Conservation (phyloP, 2,113 vertebrate species). For the Pelecanoides urinatrix region DNA sequence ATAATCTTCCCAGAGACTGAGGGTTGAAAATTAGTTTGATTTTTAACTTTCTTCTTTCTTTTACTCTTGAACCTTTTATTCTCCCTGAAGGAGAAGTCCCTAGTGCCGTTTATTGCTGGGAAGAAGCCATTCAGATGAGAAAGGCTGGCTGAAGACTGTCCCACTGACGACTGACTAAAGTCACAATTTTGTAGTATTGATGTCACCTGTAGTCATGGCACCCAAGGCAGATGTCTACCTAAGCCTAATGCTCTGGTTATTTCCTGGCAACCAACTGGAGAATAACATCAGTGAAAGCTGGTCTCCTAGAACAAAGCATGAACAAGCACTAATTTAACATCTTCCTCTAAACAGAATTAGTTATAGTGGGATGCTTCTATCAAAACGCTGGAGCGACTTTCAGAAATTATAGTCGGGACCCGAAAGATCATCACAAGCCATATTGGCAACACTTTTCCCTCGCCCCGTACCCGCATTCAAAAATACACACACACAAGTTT, state of each 20-base stretch:
- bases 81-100: not conserved
- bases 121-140: not conserved
- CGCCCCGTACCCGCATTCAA: not conserved
- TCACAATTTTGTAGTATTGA: not conserved
- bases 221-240: not conserved
- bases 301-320: not conserved
- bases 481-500: conserved; percentile 46
- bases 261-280: not conserved
- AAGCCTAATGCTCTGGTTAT: not conserved
- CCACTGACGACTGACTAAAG: not conserved
- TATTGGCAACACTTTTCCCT: conserved; percentile 29
- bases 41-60: not conserved
- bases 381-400: conserved; percentile 15
- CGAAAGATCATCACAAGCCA: conserved; percentile 59
- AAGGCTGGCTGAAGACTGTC: not conserved
- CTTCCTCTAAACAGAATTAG: conserved; percentile 5
- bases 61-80: not conserved
- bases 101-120: not conserved
- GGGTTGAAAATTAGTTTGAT: not conserved
- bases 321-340: not conserved
- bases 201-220: not conserved
- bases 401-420: conserved; percentile 19
- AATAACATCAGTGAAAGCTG: not conserved
- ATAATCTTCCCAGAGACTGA: not conserved
- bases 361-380: conserved; percentile 4